Evolutionary conservation across 2,888 invertebrate species (phyloP).

Genomic region (Dascillus cervinus): DNA sequence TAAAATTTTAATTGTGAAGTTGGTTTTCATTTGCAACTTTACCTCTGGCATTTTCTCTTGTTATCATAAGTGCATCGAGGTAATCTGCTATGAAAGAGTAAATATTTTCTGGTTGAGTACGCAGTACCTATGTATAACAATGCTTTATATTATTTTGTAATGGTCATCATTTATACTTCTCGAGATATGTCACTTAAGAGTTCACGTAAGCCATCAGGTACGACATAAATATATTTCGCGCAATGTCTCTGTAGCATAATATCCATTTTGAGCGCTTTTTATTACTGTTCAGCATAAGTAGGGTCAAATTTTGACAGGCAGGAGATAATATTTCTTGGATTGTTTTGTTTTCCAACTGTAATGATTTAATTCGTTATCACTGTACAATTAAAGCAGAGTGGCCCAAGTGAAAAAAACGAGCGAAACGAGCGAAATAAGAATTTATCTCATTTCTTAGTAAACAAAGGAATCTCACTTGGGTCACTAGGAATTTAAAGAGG

Average conservation of each 20-base stretch:
- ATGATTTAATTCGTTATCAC: too few species aligned
- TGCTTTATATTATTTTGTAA: background rate
- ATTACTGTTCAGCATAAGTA: too few species aligned
- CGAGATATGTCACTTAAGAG: slow-evolving; percentile 65
- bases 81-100: slow-evolving; percentile 64
- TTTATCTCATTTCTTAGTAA: too few species aligned
- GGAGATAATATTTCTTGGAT: too few species aligned
- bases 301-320: too few species aligned
- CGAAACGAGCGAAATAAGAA: too few species aligned
- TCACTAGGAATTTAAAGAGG: too few species aligned
- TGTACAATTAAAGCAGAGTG: too few species aligned
- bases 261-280: slow-evolving; percentile 35
- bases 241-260: slow-evolving; percentile 38
- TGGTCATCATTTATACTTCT: slow-evolving; percentile 44
- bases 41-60: slow-evolving; percentile 51
- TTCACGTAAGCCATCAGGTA: slow-evolving; percentile 63
- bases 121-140: slow-evolving; percentile 48
- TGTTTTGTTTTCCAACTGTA: too few species aligned
- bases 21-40: slow-evolving; percentile 5
- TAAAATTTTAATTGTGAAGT: slow-evolving; percentile 2
- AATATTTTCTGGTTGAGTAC: slow-evolving; percentile 56
- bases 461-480: too few species aligned
- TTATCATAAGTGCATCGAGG: slow-evolving; percentile 55
- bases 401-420: too few species aligned
- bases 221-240: slow-evolving; percentile 43